phyloP scores from a whole-genome alignment of 2,888 invertebrate genomes.

The Nipponacmea schrenckii region DNA sequence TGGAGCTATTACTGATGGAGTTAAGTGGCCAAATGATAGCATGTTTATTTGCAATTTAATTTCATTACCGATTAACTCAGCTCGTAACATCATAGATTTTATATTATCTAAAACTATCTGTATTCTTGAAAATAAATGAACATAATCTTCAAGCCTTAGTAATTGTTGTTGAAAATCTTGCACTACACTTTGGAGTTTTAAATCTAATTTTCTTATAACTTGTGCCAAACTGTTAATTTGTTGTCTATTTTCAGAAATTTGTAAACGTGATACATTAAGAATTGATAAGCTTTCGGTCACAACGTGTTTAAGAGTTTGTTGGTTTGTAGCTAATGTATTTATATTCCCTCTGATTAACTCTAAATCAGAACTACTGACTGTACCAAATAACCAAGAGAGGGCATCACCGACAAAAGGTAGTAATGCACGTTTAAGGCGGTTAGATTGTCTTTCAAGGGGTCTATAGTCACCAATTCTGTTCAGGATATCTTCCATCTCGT shows the following conservation, averaged over 20 bases:
- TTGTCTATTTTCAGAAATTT: not conserved
- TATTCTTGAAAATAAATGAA: not conserved
- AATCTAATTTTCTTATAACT: not conserved
- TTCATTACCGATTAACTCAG: not conserved
- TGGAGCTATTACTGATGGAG: not conserved
- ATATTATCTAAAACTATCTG: not conserved
- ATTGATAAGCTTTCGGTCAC: not conserved
- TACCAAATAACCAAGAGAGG: too few relatives aligned
- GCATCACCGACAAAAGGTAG: not conserved
- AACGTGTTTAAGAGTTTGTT: not conserved
- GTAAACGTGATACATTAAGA: not conserved
- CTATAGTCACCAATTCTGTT: not conserved
- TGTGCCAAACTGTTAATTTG: not conserved
- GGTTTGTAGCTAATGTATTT: not conserved
- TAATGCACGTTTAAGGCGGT: not conserved
- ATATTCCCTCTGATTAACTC: conserved; percentile 1
- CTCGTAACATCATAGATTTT: not conserved
- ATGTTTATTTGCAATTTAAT: too few relatives aligned
- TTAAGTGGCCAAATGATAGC: not conserved
- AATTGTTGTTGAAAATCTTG: not conserved
- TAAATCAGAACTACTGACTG: not conserved
- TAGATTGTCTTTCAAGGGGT: not conserved
- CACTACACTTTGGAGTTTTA: not conserved
- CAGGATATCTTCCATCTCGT: not conserved
- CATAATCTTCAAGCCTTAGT: not conserved